Percentiles rank a stretch among this genome's conserved stretches.
phyloP scores from a whole-genome alignment of 2,888 invertebrate species.

The Boloria euphrosyne region DNA sequence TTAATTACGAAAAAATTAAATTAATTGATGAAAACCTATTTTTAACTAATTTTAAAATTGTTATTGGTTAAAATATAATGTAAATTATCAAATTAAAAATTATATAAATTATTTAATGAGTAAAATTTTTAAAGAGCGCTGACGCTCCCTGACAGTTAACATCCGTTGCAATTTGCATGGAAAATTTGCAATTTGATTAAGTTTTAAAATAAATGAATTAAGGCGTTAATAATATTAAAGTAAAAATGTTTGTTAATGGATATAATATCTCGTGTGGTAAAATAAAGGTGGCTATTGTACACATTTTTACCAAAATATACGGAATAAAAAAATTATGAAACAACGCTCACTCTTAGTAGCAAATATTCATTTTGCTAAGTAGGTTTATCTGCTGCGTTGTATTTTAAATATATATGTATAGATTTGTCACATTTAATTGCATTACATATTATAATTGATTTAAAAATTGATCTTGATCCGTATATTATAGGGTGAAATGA shows the following conservation, averaged over 20 bases:
- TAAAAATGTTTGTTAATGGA: constrained; percentile 9
- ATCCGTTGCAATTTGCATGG: constrained; percentile 21
- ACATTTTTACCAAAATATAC: too few species aligned
- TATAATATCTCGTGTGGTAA: not conserved
- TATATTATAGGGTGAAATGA: constrained; percentile 29
- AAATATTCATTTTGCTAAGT: too few species aligned
- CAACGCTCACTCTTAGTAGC: too few species aligned
- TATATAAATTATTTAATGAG: constrained; percentile 62
- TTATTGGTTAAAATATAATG: too few species aligned
- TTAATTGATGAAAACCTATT: too few species aligned
- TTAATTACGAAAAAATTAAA: too few species aligned
- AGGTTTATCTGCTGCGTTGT: too few species aligned
- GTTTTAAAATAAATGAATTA: not conserved
- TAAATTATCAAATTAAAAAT: not conserved
- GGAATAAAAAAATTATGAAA: too few species aligned
- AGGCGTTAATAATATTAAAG: not conserved
- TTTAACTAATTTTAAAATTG: too few species aligned
- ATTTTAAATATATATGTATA: not conserved
- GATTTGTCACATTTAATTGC: not conserved
- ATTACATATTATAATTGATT: not conserved
- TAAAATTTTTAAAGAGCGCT: constrained; percentile 64
- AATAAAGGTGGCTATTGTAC: not conserved
- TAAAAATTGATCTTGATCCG: not conserved
- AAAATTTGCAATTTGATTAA: constrained; percentile 7
- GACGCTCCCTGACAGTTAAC: constrained; percentile 26